A percentile compares a stretch with the other conserved stretches of the same genome.
phyloP scores from a whole-genome alignment of 1,140 invertebrate species.

The Drosophila littoralis region DNA sequence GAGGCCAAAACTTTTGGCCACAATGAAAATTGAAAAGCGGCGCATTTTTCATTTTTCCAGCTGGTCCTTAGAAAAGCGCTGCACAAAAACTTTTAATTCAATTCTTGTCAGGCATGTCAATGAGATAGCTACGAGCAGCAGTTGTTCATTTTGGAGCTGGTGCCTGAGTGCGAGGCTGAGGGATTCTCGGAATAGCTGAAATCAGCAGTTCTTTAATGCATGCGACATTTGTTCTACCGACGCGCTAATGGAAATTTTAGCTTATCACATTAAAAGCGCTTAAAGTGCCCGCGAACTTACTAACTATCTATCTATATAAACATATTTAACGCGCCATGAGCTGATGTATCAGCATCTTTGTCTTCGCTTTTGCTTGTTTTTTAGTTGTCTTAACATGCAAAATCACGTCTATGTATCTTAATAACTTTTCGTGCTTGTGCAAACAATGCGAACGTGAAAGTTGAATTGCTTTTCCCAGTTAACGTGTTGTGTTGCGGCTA shows the following conservation, averaged over 20 bases:
- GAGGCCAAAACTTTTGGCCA: conserved; percentile 39
- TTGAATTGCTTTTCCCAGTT: conserved; percentile 74
- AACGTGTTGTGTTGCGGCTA: conserved; percentile 25
- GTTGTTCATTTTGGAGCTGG: too few relatives aligned
- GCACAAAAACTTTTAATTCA: conserved; percentile 73
- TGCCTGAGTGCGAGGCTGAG: too few relatives aligned
- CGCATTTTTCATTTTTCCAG: conserved; percentile 23
- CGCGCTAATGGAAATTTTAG: conserved; percentile 51
- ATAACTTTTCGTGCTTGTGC: conserved; percentile 78
- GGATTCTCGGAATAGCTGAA: too few relatives aligned
- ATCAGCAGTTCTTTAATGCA: too few relatives aligned
- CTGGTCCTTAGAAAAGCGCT: conserved; percentile 39
- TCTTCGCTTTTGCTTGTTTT: conserved; percentile 4
- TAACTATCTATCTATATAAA: not conserved
- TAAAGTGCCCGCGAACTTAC: conserved; percentile 48
- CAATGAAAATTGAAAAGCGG: conserved; percentile 50
- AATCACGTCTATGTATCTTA: conserved; percentile 79
- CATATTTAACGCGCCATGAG: not conserved
- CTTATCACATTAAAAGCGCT: conserved; percentile 63
- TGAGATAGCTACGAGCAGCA: conserved; percentile 29
- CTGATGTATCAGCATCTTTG: conserved; percentile 5
- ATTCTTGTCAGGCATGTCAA: conserved; percentile 77
- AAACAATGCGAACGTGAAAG: conserved; percentile 78
- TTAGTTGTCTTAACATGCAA: conserved; percentile 61
- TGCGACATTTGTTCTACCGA: conserved; percentile 31